These are phyloP conservation scores for Glaucidium brasilianum DNA, from an alignment of 2,113 vertebrate species.

Conservation along the genomic window DNA sequence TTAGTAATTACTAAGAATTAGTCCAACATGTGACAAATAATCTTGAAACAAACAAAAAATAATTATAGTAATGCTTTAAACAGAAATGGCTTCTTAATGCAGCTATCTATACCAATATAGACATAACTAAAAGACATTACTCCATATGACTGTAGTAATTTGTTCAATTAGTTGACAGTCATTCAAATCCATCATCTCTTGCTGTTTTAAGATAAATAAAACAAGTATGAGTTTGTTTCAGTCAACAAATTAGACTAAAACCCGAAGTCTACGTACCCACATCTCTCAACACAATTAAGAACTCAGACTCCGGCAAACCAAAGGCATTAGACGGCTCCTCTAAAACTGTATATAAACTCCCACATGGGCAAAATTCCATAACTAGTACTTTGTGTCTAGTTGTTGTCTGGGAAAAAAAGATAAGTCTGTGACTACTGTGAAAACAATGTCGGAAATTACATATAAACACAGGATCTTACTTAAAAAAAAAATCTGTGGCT, in stretches of 20 bases:
- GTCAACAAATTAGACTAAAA: not conserved
- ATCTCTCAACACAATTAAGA: conserved; percentile 94
- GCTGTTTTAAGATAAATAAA: not conserved
- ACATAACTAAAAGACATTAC: not conserved
- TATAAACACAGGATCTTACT: not conserved
- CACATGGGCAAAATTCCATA: conserved; percentile 98
- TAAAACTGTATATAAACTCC: conserved; percentile 94
- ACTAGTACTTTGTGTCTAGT: conserved; percentile 95
- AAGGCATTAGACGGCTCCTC: conserved; percentile 96
- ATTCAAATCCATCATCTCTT: not conserved
- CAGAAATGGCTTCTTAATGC: not conserved
- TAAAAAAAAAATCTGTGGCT: not conserved
- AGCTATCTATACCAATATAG: not conserved
- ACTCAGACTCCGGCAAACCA: conserved; percentile 95
- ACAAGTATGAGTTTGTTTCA: not conserved
- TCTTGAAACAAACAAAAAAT: not conserved
- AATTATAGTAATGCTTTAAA: not conserved
- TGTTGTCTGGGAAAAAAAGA: conserved; percentile 77
- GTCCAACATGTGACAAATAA: not conserved
- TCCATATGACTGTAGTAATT: not conserved
- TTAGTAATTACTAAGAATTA: not conserved
- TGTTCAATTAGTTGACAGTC: not conserved
- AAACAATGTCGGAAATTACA: not conserved
- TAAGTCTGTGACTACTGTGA: not conserved
- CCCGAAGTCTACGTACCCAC: conserved; percentile 83